A percentile compares a stretch with the other conserved stretches of the same genome.
Evolutionary conservation across 1,140 invertebrate genomes (phyloP).

Genomic region (Calliopsis andreniformis): DNA sequence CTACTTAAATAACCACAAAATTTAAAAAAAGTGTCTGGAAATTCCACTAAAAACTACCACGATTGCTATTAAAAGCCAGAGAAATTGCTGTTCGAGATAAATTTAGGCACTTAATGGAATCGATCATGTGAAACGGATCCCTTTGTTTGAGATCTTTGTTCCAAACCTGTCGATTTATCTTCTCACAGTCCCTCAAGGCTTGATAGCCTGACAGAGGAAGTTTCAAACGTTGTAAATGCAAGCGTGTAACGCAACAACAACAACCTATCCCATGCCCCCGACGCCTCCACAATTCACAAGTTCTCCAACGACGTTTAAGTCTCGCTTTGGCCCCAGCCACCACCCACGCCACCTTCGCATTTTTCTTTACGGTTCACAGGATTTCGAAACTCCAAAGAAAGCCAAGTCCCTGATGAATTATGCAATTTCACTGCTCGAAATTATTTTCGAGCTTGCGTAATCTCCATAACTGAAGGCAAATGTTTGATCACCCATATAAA

Average conservation of each 20-base stretch:
- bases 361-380: conserved; percentile 3
- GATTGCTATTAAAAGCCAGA: no score
- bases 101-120: conserved; percentile 7
- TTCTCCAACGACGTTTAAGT: conserved; percentile 4
- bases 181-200: conserved; percentile 14
- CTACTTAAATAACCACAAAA: no score
- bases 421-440: neutral
- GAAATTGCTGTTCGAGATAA: neutral
- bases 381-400: conserved; percentile 47
- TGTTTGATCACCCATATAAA: neutral
- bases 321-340: conserved; percentile 42
- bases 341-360: conserved; percentile 38
- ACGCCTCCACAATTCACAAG: conserved; percentile 48
- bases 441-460: neutral
- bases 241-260: conserved; percentile 34
- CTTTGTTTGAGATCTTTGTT: neutral
- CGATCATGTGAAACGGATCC: neutral
- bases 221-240: conserved; percentile 23
- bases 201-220: conserved; percentile 4
- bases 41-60: no score
- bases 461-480: neutral
- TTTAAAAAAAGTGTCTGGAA: no score
- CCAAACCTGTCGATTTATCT: conserved; percentile 33
- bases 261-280: conserved; percentile 49
- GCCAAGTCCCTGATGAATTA: neutral